Base-by-base conservation (phyloP, 2,113 vertebrate genomes). In the Pedionomus torquatus region DNA sequence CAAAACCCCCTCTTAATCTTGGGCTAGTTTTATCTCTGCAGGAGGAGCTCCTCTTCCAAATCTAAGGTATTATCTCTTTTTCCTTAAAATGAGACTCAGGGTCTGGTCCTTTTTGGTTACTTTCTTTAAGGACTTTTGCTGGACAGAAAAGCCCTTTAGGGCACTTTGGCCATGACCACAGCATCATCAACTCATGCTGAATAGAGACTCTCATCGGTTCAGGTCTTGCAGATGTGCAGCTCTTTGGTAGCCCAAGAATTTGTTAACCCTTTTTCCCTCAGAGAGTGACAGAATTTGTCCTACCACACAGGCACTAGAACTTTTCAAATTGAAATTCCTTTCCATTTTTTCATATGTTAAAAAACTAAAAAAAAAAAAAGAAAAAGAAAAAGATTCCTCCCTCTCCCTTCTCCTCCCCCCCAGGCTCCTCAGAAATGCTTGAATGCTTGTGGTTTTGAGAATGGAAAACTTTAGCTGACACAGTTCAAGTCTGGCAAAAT, bases 361-460 rank as follows among this genome's bases (percentile, higher is more conserved):
- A 13, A n/a, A n/a, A n/a, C n/a, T n/a, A 64, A 63, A 58, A 43
- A 58, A 44, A 35, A 15, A 20, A 9, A 31, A 25, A 28, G 8
- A 44, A 44, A 44, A 44, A 46, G 46, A 46, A 46, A 20, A 46
- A 46, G 46, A 46, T 46, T 46, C 46, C 46, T 46, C 46, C 19
- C 46, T 46, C 51, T 24, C 24, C 23, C 23, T 25, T 24, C 49
- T 11, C 24, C 9, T 26, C 28, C 31, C 7, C 24, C 63, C 41
- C 13, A 1, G 21, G 39, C 20, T 87, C 12, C 35, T 87, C 81
- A 87, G 83, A 93, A 93, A 83, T 87, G 41, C 39, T 93, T 71
- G 65, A 91, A 84, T 95, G 35, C 57, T 87, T 96, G 91, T 94
- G 93, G 89, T 83, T 97, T 95, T 82, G 58, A 82, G 87, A 91